A percentile compares a stretch with the other conserved stretches of the same genome.
Evolutionary conservation across 2,113 vertebrate species (phyloP).

Genomic region (Benitochromis conjunctus): DNA sequence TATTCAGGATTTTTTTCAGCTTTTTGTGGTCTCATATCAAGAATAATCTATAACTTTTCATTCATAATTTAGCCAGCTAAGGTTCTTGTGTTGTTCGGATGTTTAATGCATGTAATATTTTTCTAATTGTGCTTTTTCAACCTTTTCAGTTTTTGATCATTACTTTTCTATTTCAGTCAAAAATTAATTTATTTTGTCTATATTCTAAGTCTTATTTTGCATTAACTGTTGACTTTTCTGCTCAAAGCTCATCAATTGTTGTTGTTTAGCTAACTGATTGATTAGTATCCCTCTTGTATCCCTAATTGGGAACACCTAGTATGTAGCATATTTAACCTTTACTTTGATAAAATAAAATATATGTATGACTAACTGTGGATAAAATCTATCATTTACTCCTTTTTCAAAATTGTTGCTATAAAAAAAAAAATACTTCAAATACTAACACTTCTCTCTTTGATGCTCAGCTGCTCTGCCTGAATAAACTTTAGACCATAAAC

Average conservation of each 20-base stretch:
- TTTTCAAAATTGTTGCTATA: background rate
- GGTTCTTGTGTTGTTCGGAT: background rate
- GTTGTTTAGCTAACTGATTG: background rate
- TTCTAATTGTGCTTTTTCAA: background rate
- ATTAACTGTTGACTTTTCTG: background rate
- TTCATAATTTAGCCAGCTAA: background rate
- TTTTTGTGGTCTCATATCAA: background rate
- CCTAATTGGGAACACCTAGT: background rate
- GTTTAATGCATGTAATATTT: background rate
- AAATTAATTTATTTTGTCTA: background rate
- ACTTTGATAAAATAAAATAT: background rate
- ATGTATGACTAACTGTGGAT: background rate
- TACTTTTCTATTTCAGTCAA: background rate
- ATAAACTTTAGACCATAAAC: background rate
- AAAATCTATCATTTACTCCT: background rate
- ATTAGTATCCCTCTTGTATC: background rate
- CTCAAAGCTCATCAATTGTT: background rate
- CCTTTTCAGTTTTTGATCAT: background rate
- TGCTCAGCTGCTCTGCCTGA: background rate
- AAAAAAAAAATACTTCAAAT: no score
- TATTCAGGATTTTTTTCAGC: background rate
- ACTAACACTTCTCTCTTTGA: background rate
- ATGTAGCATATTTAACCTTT: background rate
- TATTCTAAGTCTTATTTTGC: background rate
- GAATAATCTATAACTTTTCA: background rate